phyloP scores from a whole-genome alignment of 2,888 invertebrate genomes.

The Epiperipatus broadwayi region DNA sequence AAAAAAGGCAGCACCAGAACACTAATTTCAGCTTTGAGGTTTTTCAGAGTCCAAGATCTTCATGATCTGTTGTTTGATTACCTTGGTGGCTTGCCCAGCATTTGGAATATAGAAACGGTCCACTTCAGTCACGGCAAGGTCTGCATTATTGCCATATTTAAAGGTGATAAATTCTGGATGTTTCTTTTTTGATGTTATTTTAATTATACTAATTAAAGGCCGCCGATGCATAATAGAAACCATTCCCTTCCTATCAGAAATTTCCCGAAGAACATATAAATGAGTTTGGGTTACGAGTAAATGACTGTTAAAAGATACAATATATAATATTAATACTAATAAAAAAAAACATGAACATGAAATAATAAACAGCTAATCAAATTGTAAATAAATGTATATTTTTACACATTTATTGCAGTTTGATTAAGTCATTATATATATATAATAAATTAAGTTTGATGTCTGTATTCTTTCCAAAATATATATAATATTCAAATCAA shows the following conservation, averaged over 20 bases:
- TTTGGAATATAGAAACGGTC: constrained; percentile 76
- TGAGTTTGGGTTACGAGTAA: constrained; percentile 67
- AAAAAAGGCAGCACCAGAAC: no score
- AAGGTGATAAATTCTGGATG: constrained; percentile 92
- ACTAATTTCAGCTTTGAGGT: no score
- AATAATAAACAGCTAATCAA: no score
- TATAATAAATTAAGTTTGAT: no score
- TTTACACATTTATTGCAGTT: no score
- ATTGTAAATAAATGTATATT: no score
- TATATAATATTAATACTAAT: neutral
- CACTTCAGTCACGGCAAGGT: constrained; percentile 63
- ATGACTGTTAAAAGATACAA: constrained; percentile 51
- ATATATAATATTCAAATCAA: no score
- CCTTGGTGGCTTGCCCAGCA: constrained; percentile 67
- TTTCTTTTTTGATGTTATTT: constrained; percentile 87
- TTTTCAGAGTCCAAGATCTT: constrained; percentile 33
- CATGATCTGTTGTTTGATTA: constrained; percentile 71
- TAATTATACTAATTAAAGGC: constrained; percentile 73
- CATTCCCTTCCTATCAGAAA: constrained; percentile 51
- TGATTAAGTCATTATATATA: no score
- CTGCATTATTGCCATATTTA: constrained; percentile 66
- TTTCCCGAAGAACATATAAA: constrained; percentile 61
- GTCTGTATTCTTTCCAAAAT: no score
- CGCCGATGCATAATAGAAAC: constrained; percentile 70
- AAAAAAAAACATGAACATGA: no score